A percentile compares a stretch with the other conserved stretches of the same genome.
These are phyloP conservation scores for Teleogryllus occipitalis DNA, from an alignment of 1,140 invertebrate species.

Conservation along the genomic window DNA sequence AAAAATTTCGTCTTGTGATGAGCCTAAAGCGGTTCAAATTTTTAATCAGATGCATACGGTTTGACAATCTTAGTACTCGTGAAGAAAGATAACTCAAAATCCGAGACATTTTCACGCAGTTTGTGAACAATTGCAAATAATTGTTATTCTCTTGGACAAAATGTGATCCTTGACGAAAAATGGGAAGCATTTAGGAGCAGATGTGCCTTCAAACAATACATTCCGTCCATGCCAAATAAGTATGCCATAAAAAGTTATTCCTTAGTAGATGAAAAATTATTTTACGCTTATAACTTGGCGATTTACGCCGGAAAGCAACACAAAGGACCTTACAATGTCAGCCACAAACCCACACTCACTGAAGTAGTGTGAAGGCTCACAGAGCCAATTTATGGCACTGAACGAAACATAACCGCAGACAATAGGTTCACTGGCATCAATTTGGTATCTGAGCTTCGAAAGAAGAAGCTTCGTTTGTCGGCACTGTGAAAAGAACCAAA, in stretches of 20 bases:
- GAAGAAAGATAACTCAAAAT: conserved; percentile 36
- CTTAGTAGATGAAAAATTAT: conserved; percentile 37
- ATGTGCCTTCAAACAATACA: conserved; percentile 41
- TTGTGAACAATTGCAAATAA: conserved; percentile 41
- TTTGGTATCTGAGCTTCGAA: conserved; percentile 19
- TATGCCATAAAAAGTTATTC: conserved; percentile 38
- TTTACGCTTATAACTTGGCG: conserved; percentile 42
- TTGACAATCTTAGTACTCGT: conserved; percentile 35
- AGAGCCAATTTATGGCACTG: conserved; percentile 36
- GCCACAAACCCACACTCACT: conserved; percentile 31
- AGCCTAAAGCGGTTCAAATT: conserved; percentile 40
- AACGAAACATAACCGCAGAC: conserved; percentile 35
- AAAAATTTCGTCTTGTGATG: conserved; percentile 39
- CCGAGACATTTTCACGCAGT: conserved; percentile 43
- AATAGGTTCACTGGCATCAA: conserved; percentile 28
- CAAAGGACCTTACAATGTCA: conserved; percentile 29
- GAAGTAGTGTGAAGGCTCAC: conserved; percentile 35
- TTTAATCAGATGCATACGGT: conserved; percentile 38
- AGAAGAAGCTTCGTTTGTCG: conserved; percentile 26
- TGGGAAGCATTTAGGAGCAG: conserved; percentile 39
- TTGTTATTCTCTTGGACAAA: conserved; percentile 32
- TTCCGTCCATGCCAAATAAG: conserved; percentile 36
- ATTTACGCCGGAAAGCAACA: conserved; percentile 38
- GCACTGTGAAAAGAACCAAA: conserved; percentile 28
- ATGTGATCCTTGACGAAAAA: conserved; percentile 40